These are phyloP conservation scores for Drosophila mercatorum DNA, from an alignment of 2,888 invertebrate species.

Conservation along the genomic window DNA sequence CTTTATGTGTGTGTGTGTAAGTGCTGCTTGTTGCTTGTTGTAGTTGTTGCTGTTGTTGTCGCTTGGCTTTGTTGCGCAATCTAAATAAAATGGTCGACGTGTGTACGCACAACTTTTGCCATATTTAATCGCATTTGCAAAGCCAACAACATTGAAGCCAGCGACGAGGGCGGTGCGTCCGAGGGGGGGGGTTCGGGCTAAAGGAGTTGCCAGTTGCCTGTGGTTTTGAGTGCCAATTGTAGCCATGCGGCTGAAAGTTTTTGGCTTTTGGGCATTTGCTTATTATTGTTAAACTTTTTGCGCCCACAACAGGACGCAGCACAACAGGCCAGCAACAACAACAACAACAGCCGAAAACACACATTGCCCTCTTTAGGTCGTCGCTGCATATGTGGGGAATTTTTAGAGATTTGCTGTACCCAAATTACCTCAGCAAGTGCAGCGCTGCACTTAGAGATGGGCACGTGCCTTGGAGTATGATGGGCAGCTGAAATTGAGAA, in stretches of 20 bases:
- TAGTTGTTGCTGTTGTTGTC: conserved; percentile 35
- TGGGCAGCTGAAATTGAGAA: no score
- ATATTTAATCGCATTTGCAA: conserved; percentile 79
- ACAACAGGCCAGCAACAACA: conserved; percentile 13
- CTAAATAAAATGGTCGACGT: conserved; percentile 80
- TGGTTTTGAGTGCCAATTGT: conserved; percentile 59
- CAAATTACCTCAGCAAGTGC: conserved; percentile 59
- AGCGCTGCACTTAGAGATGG: conserved; percentile 58
- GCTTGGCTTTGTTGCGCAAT: conserved; percentile 71
- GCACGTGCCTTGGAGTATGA: conserved; percentile 6
- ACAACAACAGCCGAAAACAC: neutral
- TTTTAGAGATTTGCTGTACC: conserved; percentile 58
- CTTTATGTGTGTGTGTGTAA: conserved; percentile 43
- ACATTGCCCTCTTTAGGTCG: conserved; percentile 35
- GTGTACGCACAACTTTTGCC: conserved; percentile 81
- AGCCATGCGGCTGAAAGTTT: conserved; percentile 62
- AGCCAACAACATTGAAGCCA: conserved; percentile 47
- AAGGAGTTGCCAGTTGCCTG: conserved; percentile 33
- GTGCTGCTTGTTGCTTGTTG: conserved; percentile 16
- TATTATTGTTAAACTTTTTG: conserved; percentile 80
- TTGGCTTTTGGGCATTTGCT: conserved; percentile 79
- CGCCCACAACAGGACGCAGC: conserved; percentile 55
- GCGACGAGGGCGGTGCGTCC: no score
- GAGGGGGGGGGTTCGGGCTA: neutral
- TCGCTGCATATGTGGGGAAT: conserved; percentile 46